These are phyloP conservation scores for Craterocephalus amniculus DNA, from an alignment of 2,797 vertebrate species.

Conservation along the genomic window DNA sequence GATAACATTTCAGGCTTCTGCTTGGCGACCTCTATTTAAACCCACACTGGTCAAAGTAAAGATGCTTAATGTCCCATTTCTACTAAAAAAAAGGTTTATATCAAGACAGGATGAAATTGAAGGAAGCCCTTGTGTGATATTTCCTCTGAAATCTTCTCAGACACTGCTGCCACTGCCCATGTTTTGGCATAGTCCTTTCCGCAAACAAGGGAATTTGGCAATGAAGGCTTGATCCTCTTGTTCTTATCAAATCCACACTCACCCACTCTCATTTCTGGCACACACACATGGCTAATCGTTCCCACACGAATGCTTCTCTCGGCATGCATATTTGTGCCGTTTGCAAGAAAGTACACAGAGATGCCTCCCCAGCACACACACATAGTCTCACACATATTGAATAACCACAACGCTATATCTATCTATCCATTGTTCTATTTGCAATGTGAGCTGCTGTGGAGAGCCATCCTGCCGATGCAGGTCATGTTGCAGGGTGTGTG, in stretches of 20 bases:
- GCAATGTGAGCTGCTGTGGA: constrained; percentile 10
- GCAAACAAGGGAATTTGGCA: constrained; percentile 28
- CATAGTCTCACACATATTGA: constrained; percentile 44
- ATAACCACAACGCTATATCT: constrained; percentile 28
- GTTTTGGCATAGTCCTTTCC: constrained; percentile 22
- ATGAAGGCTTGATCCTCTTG: constrained; percentile 30
- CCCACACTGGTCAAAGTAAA: constrained; percentile 24
- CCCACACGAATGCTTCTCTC: not conserved
- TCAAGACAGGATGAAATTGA: constrained; percentile 8
- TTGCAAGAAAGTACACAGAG: not conserved
- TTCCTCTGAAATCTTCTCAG: constrained; percentile 7
- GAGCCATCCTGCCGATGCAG: constrained; percentile 6
- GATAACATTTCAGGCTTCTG: constrained; percentile 41
- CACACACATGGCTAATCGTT: constrained; percentile 9
- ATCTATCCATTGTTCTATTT: constrained; percentile 6
- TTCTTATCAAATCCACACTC: constrained; percentile 23
- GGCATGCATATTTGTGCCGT: not conserved
- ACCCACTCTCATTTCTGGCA: constrained; percentile 14
- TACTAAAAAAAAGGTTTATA: constrained; percentile 16
- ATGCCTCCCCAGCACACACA: not conserved
- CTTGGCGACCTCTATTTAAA: constrained; percentile 30
- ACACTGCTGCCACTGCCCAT: not conserved
- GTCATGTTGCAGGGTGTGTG: constrained; percentile 53
- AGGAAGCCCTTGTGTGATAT: not conserved
- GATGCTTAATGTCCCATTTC: constrained; percentile 8